These are phyloP conservation scores for Sclerurus mexicanus DNA, from an alignment of 2,113 vertebrate genomes.

Conservation along the genomic window DNA sequence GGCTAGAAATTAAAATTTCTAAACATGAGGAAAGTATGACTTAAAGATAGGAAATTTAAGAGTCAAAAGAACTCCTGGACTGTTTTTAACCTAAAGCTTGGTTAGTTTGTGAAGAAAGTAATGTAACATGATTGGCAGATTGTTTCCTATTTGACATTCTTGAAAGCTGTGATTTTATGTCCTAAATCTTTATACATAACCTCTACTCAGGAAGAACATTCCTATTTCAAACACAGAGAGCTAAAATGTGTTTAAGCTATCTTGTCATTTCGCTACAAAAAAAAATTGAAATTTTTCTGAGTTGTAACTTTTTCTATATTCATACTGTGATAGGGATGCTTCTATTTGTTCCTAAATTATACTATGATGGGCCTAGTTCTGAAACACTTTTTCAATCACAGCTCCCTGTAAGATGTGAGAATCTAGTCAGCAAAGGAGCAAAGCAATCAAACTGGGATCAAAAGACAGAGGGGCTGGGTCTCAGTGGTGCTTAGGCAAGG, in stretches of 20 bases:
- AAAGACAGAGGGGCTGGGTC: not conserved
- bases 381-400: not conserved
- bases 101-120: not conserved
- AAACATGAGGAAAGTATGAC: not conserved
- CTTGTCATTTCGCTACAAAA: not conserved
- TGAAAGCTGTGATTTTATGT: not conserved
- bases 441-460: conserved; percentile 7
- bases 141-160: not conserved
- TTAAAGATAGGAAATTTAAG: not conserved
- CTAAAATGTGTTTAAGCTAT: not conserved
- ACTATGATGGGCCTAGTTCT: not conserved
- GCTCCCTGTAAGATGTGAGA: not conserved
- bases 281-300: not conserved
- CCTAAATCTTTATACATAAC: not conserved
- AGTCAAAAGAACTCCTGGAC: not conserved
- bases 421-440: not conserved
- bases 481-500: not conserved
- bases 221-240: not conserved
- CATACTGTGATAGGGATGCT: not conserved
- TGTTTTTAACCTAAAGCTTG: not conserved
- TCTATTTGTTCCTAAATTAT: not conserved
- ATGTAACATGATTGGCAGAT: not conserved
- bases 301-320: not conserved
- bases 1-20: not conserved
- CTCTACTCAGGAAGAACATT: not conserved